phyloP scores from a whole-genome alignment of 2,888 invertebrate species.

The Xestia xanthographa region DNA sequence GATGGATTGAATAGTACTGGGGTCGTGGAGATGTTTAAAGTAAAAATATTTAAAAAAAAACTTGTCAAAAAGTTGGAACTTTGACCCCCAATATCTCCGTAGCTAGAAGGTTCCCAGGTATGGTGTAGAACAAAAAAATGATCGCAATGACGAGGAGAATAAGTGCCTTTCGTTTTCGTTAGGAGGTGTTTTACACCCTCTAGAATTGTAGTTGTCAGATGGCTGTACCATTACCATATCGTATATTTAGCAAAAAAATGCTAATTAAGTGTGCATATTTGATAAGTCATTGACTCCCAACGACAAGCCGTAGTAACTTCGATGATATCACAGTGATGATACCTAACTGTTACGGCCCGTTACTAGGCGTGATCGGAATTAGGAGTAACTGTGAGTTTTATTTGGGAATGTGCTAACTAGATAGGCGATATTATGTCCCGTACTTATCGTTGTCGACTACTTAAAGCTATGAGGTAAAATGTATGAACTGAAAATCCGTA shows the following conservation, averaged over 20 bases:
- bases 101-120: no score
- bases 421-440: background rate
- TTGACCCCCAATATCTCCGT: no score
- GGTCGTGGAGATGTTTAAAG: no score
- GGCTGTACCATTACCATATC: no score
- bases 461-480: background rate
- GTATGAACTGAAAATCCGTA: background rate
- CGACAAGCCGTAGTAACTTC: background rate
- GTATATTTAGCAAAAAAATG: background rate
- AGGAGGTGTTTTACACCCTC: no score
- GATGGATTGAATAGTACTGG: no score
- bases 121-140: no score
- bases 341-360: slow-evolving; percentile 5
- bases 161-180: no score
- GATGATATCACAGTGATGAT: slow-evolving; percentile 5
- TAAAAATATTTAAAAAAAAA: no score
- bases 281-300: slow-evolving; percentile 3
- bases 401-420: background rate
- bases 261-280: background rate
- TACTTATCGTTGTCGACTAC: background rate
- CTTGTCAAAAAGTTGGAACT: no score
- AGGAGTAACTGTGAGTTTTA: slow-evolving; percentile 3
- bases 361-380: slow-evolving; percentile 4
- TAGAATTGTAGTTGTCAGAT: no score
- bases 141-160: no score